phyloP scores from a whole-genome alignment of 2,797 vertebrate species.

The Tinamus major region DNA sequence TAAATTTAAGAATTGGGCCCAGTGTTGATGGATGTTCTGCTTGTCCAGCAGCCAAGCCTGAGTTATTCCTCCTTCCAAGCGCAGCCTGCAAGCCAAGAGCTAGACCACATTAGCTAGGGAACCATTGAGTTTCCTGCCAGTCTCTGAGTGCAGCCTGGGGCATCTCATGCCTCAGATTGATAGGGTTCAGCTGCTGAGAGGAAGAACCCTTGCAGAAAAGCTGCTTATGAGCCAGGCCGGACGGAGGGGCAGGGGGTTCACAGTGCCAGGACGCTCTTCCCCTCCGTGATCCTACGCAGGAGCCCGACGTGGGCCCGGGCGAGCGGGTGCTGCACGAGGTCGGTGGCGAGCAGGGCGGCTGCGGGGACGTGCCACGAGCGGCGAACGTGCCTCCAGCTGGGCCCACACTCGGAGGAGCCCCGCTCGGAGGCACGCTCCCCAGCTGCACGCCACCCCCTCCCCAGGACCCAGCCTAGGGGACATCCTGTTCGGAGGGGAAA shows the following conservation, averaged over 20 bases:
- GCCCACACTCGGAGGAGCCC: slow-evolving; percentile 38
- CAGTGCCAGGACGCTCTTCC: background rate
- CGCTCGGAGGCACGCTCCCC: slow-evolving; percentile 34
- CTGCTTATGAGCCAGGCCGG: background rate
- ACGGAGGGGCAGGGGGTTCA: background rate
- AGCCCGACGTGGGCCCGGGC: background rate
- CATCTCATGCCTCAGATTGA: slow-evolving; percentile 53
- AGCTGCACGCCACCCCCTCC: slow-evolving; percentile 32
- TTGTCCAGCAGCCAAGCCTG: slow-evolving; percentile 53
- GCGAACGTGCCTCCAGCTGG: slow-evolving; percentile 31
- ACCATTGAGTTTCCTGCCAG: slow-evolving; percentile 56
- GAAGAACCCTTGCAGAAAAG: slow-evolving; percentile 40
- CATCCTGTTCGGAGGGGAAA: slow-evolving; percentile 17
- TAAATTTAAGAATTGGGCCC: slow-evolving; percentile 38
- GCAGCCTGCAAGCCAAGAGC: slow-evolving; percentile 48
- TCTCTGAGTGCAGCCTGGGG: slow-evolving; percentile 49
- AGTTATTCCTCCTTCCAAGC: slow-evolving; percentile 52
- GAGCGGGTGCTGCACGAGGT: slow-evolving; percentile 18
- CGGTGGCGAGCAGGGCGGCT: background rate
- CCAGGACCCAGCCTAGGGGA: slow-evolving; percentile 14
- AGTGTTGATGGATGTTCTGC: slow-evolving; percentile 55
- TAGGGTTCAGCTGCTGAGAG: slow-evolving; percentile 56
- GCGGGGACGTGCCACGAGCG: slow-evolving; percentile 9
- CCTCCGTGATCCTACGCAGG: background rate
- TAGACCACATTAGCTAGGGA: slow-evolving; percentile 52